These are phyloP conservation scores for Cyrtonyx montezumae DNA, from an alignment of 2,113 vertebrate species.

Conservation along the genomic window DNA sequence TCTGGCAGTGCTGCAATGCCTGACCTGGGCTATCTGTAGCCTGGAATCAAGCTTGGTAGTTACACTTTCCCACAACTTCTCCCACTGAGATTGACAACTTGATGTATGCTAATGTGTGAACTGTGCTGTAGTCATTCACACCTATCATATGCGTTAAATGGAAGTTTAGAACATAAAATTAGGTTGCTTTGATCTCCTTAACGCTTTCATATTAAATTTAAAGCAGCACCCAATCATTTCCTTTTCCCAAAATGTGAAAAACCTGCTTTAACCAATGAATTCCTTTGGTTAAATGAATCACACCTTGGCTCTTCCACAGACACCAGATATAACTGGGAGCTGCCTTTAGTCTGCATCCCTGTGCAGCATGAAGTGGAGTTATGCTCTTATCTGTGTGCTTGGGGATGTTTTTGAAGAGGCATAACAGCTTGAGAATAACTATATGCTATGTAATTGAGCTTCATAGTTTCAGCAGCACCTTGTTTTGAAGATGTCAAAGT, in stretches of 20 bases:
- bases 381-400: background rate
- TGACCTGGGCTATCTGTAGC: background rate
- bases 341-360: background rate
- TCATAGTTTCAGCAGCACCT: background rate
- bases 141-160: background rate
- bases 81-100: background rate
- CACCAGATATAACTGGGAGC: accelerated
- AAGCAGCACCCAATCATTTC: background rate
- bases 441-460: background rate
- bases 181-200: slow-evolving; percentile 27
- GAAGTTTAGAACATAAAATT: slow-evolving; percentile 6
- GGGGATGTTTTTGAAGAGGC: background rate
- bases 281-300: background rate
- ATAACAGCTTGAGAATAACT: background rate
- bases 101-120: background rate
- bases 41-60: background rate
- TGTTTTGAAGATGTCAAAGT: background rate
- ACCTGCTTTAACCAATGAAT: background rate
- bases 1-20: background rate
- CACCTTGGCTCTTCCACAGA: background rate
- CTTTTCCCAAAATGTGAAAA: background rate
- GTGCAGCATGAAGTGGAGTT: background rate
- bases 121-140: background rate
- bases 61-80: background rate
- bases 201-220: background rate